These are phyloP conservation scores for Athalia circularis DNA, from an alignment of 2,888 invertebrate genomes.

Conservation along the genomic window DNA sequence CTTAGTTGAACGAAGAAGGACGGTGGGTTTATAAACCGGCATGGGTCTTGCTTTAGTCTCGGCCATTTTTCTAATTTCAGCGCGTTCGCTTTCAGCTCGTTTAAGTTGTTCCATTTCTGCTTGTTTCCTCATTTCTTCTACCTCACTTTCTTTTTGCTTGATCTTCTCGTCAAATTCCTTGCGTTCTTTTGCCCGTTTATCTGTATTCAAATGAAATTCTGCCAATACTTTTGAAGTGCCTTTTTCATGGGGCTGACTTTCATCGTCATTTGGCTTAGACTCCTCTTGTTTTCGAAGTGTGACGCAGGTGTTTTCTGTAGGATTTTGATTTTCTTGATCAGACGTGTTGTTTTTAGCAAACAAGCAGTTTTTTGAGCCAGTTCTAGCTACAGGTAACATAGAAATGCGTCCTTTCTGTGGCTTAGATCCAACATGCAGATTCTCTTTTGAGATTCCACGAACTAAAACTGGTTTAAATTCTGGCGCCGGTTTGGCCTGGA, in stretches of 20 bases:
- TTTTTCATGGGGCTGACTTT: constrained; percentile 40
- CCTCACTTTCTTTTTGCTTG: constrained; percentile 76
- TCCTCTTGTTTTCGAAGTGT: constrained; percentile 40
- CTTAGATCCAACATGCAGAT: constrained; percentile 55
- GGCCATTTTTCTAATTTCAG: constrained; percentile 76
- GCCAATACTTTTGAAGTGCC: constrained; percentile 63
- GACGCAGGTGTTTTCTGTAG: constrained; percentile 36
- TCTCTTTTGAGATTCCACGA: constrained; percentile 64
- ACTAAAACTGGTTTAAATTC: constrained; percentile 74
- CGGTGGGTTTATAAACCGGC: constrained; percentile 75
- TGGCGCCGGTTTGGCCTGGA: constrained; percentile 84
- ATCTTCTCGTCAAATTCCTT: constrained; percentile 78
- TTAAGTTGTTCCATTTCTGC: constrained; percentile 64
- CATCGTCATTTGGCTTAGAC: constrained; percentile 7
- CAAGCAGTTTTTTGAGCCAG: constrained; percentile 25
- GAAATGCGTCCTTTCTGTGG: constrained; percentile 30
- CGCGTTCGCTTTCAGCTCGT: constrained; percentile 76
- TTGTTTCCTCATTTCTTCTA: constrained; percentile 74
- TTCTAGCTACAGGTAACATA: constrained; percentile 27
- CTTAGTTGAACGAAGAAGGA: constrained; percentile 75
- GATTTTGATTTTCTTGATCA: constrained; percentile 49
- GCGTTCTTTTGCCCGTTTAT: constrained; percentile 79
- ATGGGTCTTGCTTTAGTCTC: constrained; percentile 81
- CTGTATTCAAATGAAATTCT: constrained; percentile 80
- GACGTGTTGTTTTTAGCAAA: constrained; percentile 10